phyloP scores from a whole-genome alignment of 2,888 invertebrate species.

The Automeris io region DNA sequence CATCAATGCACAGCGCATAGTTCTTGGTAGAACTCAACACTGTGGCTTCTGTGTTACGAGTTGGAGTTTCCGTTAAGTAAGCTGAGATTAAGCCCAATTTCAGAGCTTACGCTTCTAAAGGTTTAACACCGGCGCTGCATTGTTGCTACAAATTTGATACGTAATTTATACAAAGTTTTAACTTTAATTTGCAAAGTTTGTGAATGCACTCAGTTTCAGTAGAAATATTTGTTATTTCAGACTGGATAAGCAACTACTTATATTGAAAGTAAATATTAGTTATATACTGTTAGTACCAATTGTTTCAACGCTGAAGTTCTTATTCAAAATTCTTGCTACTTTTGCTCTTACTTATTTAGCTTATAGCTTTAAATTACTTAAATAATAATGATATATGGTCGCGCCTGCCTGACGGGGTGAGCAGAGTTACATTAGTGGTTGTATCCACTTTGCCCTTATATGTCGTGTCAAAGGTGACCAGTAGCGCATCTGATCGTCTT shows the following conservation, averaged over 20 bases:
- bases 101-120: constrained; percentile 45
- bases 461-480: no score
- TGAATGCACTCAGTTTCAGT: background rate
- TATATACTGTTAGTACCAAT: no score
- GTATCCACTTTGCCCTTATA: no score
- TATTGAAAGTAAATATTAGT: background rate
- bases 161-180: constrained; percentile 1
- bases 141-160: constrained; percentile 18
- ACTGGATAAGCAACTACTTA: background rate
- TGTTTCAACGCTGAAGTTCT: background rate
- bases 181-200: constrained; percentile 4
- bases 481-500: no score
- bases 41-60: constrained; percentile 30
- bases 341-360: no score
- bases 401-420: no score
- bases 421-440: no score
- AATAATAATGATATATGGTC: no score
- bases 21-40: constrained; percentile 26
- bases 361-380: no score
- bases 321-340: background rate
- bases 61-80: constrained; percentile 44
- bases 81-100: constrained; percentile 59
- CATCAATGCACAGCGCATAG: constrained; percentile 19
- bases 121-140: constrained; percentile 36
- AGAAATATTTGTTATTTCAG: no score